Evolutionary conservation across 2,113 vertebrate species (phyloP).

Genomic region (Brachypodius melanocephalos): DNA sequence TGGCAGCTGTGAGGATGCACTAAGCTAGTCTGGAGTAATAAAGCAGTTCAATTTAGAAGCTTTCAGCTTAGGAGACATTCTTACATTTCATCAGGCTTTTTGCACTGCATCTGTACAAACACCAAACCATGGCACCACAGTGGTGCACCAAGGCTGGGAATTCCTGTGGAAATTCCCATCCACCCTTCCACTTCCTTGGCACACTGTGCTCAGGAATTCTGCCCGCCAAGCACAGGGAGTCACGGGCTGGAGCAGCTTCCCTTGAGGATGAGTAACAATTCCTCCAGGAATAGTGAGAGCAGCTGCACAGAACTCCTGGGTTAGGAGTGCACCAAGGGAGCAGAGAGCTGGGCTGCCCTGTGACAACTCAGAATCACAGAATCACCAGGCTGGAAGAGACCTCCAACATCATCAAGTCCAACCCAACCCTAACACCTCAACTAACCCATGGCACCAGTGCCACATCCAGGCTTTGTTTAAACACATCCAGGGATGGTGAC

Average conservation of each 20-base stretch:
- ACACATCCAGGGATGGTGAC: too few species aligned
- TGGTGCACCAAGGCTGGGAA: neutral
- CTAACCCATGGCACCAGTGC: too few species aligned
- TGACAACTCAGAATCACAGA: neutral
- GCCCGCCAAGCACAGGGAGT: neutral
- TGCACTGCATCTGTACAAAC: neutral
- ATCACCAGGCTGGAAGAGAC: too few species aligned
- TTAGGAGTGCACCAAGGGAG: accelerated
- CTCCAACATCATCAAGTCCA: too few species aligned
- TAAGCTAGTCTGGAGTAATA: neutral
- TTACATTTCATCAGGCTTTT: neutral
- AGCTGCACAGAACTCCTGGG: neutral
- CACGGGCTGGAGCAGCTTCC: neutral
- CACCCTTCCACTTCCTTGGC: neutral
- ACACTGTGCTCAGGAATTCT: neutral
- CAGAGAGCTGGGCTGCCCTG: neutral
- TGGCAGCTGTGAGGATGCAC: neutral
- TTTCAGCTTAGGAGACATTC: neutral
- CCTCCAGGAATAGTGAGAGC: neutral
- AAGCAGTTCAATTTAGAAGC: neutral
- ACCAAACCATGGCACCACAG: neutral
- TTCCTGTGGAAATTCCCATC: neutral
- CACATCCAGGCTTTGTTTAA: too few species aligned
- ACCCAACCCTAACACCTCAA: too few species aligned
- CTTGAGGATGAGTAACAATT: neutral